Base-by-base conservation (phyloP, 2,888 invertebrate genomes). In the Metellina segmentata region DNA sequence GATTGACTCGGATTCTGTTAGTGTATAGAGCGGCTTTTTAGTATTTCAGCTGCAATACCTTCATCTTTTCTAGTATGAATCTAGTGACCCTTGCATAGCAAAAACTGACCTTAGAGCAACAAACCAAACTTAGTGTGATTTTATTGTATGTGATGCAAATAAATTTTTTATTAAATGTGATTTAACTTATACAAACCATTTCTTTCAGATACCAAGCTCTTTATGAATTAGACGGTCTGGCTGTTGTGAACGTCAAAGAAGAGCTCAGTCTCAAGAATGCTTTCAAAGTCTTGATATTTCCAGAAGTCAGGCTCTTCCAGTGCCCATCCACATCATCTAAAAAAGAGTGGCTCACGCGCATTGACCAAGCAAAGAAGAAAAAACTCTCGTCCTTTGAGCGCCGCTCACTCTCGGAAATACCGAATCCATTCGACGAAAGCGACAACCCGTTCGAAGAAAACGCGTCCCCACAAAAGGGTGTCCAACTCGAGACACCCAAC, bases 341-440 rank as follows among this genome's bases (percentile, higher is more conserved):
- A 96, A 97, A 97, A 95, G 98, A 98, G 94, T 99, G 99, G 99
- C 95, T 99, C 93, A 98, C 98, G 93, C 97, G 98, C 94, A 97
- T 98, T 94, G 99, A 99, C 94, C 96, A 97, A 93, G 97, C 98
- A 0, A 98, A 99, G 94, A 98, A 98, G 94, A 96, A 97, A 93
- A 96, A 97, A 94, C 94, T 93, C 9, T 91, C 93, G 4, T 87
- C 92, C 5, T 90, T 85, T 48, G 86, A 90, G 20, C 75, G 74
- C 7, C 72, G 34, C 53, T 79, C 85, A 49, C 19, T 74, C 13
- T n/a, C 61, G 7, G 89, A 89, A 48, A 71, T 71, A 20, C 70
- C 85, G 13, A 93, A 89, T 70, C 89, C 91, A 1, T 93, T 90
- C 71, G 85, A 90, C 72, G 93, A 91, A 61, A 89, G 89, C 52